These are phyloP conservation scores for Streblospio benedicti DNA, from an alignment of 1,140 invertebrate species.

Conservation along the genomic window DNA sequence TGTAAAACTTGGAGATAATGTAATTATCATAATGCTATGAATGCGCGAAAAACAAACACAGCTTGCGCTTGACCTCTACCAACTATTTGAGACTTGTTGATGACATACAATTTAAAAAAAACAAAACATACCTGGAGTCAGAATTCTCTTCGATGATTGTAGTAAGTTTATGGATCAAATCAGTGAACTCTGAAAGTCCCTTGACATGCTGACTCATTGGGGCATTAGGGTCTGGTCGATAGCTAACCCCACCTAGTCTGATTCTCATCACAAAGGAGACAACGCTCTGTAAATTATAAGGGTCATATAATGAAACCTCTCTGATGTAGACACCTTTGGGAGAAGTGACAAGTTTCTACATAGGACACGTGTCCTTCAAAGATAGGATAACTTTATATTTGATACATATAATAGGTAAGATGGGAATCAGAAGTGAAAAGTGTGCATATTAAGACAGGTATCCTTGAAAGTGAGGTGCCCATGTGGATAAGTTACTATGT, in stretches of 20 bases:
- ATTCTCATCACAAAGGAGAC: slow-evolving; percentile 38
- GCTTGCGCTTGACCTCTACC: not conserved
- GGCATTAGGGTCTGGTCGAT: slow-evolving; percentile 36
- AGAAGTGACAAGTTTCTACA: too few relatives aligned
- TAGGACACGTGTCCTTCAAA: too few relatives aligned
- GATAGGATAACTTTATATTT: not conserved
- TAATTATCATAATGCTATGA: not conserved
- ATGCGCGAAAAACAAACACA: not conserved
- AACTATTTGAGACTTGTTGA: not conserved
- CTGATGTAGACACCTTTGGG: too few relatives aligned
- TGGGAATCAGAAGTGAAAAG: too few relatives aligned
- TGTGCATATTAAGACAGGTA: too few relatives aligned
- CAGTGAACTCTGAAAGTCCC: slow-evolving; percentile 37
- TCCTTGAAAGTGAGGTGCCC: too few relatives aligned
- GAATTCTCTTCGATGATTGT: slow-evolving; percentile 41
- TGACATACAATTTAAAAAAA: not conserved
- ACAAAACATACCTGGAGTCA: slow-evolving; percentile 24
- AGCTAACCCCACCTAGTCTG: slow-evolving; percentile 42
- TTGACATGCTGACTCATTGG: slow-evolving; percentile 36
- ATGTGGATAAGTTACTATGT: too few relatives aligned
- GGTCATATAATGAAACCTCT: not conserved
- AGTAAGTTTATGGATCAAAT: slow-evolving; percentile 41
- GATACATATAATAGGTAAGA: too few relatives aligned
- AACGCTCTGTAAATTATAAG: slow-evolving; percentile 27
- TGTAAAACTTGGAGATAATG: not conserved